Percentiles rank a stretch among this genome's conserved stretches.
These are phyloP conservation scores for Liopterus haemorrhoidalis DNA, from an alignment of 2,888 invertebrate species.

Conservation along the genomic window DNA sequence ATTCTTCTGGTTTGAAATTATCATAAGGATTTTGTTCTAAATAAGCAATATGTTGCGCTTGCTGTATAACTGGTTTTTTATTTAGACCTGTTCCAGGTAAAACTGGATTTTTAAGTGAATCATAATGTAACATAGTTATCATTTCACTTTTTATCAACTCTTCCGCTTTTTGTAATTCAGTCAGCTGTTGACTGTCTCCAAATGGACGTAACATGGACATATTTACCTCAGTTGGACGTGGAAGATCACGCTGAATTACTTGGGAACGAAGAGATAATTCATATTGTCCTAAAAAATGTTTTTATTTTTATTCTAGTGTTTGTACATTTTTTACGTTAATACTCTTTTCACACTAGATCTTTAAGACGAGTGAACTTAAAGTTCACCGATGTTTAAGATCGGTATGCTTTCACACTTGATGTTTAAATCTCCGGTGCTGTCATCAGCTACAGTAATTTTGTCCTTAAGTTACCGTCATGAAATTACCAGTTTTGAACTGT, in stretches of 20 bases:
- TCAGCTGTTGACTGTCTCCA: constrained; percentile 69
- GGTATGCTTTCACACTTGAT: too few species aligned
- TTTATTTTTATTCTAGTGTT: not conserved
- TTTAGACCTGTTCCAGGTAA: constrained; percentile 39
- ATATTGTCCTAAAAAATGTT: constrained; percentile 47
- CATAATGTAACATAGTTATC: constrained; percentile 90
- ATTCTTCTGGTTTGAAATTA: constrained; percentile 61
- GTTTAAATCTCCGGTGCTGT: too few species aligned
- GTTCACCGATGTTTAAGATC: too few species aligned
- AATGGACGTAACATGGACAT: constrained; percentile 71
- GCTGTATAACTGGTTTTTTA: constrained; percentile 55
- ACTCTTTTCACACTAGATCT: too few species aligned
- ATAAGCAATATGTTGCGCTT: constrained; percentile 70
- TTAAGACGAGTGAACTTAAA: too few species aligned
- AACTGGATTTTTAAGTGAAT: constrained; percentile 73
- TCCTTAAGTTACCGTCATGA: too few species aligned
- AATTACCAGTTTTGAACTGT: too few species aligned
- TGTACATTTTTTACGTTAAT: not conserved
- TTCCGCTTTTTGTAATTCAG: constrained; percentile 89
- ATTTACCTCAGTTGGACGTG: constrained; percentile 83
- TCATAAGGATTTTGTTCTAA: constrained; percentile 83
- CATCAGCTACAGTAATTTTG: too few species aligned
- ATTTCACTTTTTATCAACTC: constrained; percentile 94
- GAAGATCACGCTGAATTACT: constrained; percentile 78
- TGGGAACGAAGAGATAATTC: constrained; percentile 74